Base-by-base conservation (phyloP, 2,113 vertebrate genomes). In the Climacteris rufus region DNA sequence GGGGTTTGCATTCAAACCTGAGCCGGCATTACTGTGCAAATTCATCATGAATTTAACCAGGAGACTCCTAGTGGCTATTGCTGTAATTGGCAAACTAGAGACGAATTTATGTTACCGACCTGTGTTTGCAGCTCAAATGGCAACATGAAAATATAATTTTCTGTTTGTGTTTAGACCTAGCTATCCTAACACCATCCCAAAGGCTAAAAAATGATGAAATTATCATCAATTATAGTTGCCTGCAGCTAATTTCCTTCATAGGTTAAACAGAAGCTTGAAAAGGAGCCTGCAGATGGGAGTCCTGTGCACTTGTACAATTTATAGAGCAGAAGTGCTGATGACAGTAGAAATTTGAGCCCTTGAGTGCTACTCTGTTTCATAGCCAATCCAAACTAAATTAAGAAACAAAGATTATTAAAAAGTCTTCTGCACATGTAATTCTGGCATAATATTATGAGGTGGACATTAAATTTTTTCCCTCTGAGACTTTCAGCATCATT, bases 331-430 rank as follows among this genome's bases (percentile, higher is more conserved):
- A 98, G 96, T 98, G 98, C 98, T 98, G 98, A 98, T 97, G 98
- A 89, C 63, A 69, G 95, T 93, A 90, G 98, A 98, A 99, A 98
- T 96, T 87, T 52, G 97, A 98, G 96, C 97, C 97, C 97, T 95
- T 92, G 97, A 98, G 97, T 98, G 96, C 97, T 90, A 77, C 94
- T 97, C 63, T 94, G 97, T 98, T 98, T 99, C 97, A 97, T 96
- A 97, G 95, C 98, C 98, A 98, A 98, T 99, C 98, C 98, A 98
- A 98, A 97, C 97, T 98, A 98, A 99, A 98, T 98, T 98, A 99
- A 98, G 98, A 98, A 98, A 98, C 97, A 95, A 97, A 97, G 97
- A 97, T 98, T 98, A 98, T 98, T 98, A 98, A 98, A 98, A 98
- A 97, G 92, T 95, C 97, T 97, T 98, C 96, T 97, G 93, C 92